Evolutionary conservation across 2,113 vertebrate species (phyloP).

Genomic region (Athene noctua): DNA sequence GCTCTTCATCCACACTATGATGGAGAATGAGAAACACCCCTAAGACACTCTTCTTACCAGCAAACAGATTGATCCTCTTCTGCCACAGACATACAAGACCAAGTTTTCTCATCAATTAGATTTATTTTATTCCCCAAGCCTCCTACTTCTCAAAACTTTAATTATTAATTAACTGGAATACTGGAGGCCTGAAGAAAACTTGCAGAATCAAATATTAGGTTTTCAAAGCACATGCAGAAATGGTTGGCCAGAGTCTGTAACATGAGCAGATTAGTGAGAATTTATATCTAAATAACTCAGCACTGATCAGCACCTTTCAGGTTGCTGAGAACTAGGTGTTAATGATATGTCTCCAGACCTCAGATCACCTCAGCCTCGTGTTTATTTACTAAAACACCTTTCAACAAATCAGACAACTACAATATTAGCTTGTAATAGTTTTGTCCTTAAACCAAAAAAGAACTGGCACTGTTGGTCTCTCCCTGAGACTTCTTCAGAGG

Average conservation of each 20-base stretch:
- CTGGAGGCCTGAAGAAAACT: background rate
- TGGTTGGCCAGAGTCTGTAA: background rate
- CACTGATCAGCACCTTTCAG: background rate
- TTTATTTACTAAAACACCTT: background rate
- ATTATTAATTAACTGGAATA: background rate
- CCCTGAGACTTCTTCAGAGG: background rate
- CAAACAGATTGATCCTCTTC: background rate
- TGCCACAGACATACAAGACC: background rate
- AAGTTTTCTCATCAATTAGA: background rate
- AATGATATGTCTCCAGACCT: background rate
- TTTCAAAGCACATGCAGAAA: background rate
- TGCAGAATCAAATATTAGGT: background rate
- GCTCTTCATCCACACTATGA: background rate
- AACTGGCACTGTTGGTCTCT: background rate
- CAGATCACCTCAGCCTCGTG: background rate
- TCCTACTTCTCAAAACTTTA: background rate
- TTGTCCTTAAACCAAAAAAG: background rate
- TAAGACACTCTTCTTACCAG: background rate
- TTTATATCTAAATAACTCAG: fast-evolving
- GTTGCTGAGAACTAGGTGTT: background rate
- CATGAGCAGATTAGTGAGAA: background rate
- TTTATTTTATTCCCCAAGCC: background rate
- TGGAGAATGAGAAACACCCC: background rate
- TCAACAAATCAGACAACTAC: background rate
- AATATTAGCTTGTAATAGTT: background rate